Percentiles rank a stretch among this genome's conserved stretches.
phyloP scores from a whole-genome alignment of 2,797 vertebrate species.

The Coendou prehensilis region DNA sequence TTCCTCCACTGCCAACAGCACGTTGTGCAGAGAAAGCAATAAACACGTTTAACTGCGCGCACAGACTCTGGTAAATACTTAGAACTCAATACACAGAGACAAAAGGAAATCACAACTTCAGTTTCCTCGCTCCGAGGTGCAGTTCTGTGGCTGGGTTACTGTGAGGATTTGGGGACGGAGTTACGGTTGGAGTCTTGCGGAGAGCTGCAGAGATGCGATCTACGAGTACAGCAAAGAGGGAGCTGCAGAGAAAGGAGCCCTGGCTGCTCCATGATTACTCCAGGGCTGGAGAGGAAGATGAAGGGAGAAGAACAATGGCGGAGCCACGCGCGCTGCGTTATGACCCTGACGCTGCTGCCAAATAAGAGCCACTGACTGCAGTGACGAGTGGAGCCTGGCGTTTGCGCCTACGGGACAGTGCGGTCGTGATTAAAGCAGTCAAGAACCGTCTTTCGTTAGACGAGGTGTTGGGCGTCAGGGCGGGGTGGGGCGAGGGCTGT shows the following conservation, averaged over 20 bases:
- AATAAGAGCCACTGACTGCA: neutral
- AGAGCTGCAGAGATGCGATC: neutral
- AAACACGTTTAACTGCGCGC: neutral
- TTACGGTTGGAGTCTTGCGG: neutral
- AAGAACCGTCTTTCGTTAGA: neutral
- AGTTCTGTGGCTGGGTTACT: neutral
- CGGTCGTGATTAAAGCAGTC: neutral
- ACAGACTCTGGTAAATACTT: neutral
- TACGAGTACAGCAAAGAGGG: neutral
- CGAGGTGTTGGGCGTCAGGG: neutral
- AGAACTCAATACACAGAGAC: neutral
- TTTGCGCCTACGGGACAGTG: neutral
- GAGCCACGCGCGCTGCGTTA: neutral
- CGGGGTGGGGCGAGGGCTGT: neutral
- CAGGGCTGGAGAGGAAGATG: neutral
- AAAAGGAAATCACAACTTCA: neutral
- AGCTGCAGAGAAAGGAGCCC: neutral
- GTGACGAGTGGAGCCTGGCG: neutral
- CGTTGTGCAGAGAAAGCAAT: neutral
- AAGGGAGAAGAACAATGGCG: neutral
- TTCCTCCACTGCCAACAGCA: neutral
- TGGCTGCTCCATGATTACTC: neutral
- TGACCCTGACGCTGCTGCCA: neutral
- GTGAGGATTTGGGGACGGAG: neutral
- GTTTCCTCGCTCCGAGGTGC: neutral